A percentile compares a stretch with the other conserved stretches of the same genome.
Conservation (phyloP, 2,797 vertebrate species). For the Varecia variegata region DNA sequence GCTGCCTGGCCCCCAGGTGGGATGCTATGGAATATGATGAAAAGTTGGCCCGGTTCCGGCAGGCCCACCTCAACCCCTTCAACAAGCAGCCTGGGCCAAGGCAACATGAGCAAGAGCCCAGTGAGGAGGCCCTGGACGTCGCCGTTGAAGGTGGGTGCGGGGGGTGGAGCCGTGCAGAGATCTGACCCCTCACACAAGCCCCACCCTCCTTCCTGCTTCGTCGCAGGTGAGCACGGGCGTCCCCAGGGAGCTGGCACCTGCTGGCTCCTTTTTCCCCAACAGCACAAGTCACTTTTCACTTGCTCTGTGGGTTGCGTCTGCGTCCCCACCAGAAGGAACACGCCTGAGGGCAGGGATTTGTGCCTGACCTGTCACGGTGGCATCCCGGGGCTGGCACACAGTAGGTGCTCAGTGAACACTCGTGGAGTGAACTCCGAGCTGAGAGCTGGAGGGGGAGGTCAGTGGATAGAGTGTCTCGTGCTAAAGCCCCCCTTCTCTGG, state of each 20-base stretch:
- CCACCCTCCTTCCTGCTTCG: neutral
- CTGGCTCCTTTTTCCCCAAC: neutral
- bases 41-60: slow-evolving; percentile 94
- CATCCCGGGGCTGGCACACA: neutral
- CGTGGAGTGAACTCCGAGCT: neutral
- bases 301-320: neutral
- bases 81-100: slow-evolving; percentile 82
- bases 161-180: neutral
- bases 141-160: slow-evolving; percentile 84
- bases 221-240: neutral
- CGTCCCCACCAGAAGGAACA: neutral
- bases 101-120: slow-evolving; percentile 81
- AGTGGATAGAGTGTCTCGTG: rapidly evolving
- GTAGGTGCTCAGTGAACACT: neutral
- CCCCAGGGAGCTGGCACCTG: rapidly evolving
- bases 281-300: neutral
- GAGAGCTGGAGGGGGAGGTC: neutral
- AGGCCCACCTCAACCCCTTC: slow-evolving; percentile 97
- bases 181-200: rapidly evolving
- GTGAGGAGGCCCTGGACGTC: slow-evolving; percentile 77
- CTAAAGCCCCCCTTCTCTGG: neutral
- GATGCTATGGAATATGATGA: slow-evolving; percentile 94
- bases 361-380: neutral
- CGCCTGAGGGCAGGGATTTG: neutral
- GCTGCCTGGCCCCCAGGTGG: slow-evolving; percentile 56